phyloP scores from a whole-genome alignment of 2,888 invertebrate genomes.

The Agrochola macilenta region DNA sequence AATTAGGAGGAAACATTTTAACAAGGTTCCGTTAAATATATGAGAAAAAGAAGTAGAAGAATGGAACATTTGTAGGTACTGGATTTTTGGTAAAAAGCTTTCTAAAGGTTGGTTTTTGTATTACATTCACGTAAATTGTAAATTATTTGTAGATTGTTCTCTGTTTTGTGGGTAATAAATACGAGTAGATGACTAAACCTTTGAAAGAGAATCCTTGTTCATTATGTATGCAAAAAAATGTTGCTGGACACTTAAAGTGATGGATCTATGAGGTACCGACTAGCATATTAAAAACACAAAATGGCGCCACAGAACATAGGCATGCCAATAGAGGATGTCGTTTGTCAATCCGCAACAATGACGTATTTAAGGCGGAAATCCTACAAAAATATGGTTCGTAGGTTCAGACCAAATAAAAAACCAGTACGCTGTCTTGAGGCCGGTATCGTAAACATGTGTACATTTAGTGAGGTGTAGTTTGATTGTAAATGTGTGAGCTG shows the following conservation, averaged over 20 bases:
- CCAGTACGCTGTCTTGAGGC: too few relatives aligned
- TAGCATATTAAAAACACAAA: conserved; percentile 26
- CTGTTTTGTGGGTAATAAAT: not conserved
- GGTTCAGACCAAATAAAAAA: too few relatives aligned
- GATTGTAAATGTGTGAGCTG: too few relatives aligned
- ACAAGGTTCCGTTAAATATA: conserved; percentile 69
- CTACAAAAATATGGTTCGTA: conserved; percentile 25
- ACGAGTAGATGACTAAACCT: conserved; percentile 18
- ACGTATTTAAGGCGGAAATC: conserved; percentile 32
- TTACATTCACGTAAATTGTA: conserved; percentile 33
- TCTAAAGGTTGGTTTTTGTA: conserved; percentile 9
- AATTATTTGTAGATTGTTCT: conserved; percentile 19
- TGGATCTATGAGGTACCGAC: conserved; percentile 7
- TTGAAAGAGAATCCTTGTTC: not conserved
- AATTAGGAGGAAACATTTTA: conserved; percentile 78
- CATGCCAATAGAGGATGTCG: conserved; percentile 36
- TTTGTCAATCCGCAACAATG: conserved; percentile 37
- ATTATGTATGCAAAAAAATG: conserved; percentile 5
- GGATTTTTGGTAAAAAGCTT: conserved; percentile 42
- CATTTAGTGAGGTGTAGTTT: too few relatives aligned
- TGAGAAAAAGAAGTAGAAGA: conserved; percentile 59
- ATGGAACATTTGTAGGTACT: conserved; percentile 35
- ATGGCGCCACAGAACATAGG: conserved; percentile 15
- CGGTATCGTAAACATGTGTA: too few relatives aligned
- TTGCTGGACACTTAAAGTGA: not conserved